phyloP scores from a whole-genome alignment of 2,888 invertebrate genomes.

The Dione vanillae region DNA sequence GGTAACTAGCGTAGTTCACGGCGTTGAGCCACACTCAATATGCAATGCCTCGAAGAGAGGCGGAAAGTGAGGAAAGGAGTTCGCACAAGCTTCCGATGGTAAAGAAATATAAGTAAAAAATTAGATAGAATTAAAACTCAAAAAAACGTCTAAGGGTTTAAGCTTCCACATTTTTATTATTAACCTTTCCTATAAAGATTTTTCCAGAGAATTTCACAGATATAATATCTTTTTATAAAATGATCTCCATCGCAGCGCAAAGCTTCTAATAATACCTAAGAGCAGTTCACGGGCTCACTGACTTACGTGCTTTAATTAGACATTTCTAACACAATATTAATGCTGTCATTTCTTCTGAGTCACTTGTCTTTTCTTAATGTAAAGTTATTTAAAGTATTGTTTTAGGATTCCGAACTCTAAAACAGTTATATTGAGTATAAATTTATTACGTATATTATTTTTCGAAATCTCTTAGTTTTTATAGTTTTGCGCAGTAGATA shows the following conservation, averaged over 20 bases:
- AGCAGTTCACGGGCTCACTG: conserved; percentile 12
- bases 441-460: too few relatives aligned
- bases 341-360: background rate
- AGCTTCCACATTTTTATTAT: background rate
- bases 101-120: too few relatives aligned
- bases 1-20: too few relatives aligned
- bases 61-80: too few relatives aligned
- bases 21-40: too few relatives aligned
- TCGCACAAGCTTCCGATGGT: too few relatives aligned
- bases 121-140: background rate
- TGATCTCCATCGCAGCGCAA: conserved; percentile 17
- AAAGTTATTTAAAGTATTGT: background rate
- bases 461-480: too few relatives aligned
- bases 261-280: conserved; percentile 24
- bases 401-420: too few relatives aligned
- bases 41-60: too few relatives aligned
- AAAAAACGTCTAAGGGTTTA: background rate
- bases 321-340: background rate
- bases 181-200: conserved; percentile 5
- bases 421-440: too few relatives aligned
- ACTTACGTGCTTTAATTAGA: conserved; percentile 19
- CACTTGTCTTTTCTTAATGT: background rate
- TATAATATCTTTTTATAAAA: conserved; percentile 21
- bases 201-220: background rate
- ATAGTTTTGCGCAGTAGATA: too few relatives aligned